phyloP scores from a whole-genome alignment of 64 coral and sea anemone species.

The Trachythela sp. region DNA sequence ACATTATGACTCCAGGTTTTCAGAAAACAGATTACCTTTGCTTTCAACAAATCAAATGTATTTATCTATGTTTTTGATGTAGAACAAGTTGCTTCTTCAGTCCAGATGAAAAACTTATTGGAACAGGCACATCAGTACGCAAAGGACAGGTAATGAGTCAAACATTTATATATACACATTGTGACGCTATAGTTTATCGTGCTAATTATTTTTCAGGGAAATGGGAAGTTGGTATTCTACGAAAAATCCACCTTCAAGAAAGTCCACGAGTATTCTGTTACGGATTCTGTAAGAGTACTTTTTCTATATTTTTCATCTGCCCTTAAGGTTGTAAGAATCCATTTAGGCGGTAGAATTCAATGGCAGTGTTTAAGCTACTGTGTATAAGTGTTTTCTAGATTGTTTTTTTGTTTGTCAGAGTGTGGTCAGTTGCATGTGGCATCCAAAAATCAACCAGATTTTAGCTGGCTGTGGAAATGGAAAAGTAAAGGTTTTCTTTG shows the following conservation, averaged over 20 bases:
- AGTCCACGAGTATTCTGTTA: conserved; percentile 64
- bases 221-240: conserved; percentile 69
- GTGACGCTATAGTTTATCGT: background rate
- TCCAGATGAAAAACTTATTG: conserved; percentile 74
- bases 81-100: conserved; percentile 92
- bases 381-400: background rate
- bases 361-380: too few species aligned
- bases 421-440: conserved; percentile 89
- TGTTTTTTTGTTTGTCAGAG: conserved; percentile 43
- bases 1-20: too few species aligned
- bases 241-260: conserved; percentile 69
- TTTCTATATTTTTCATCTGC: background rate
- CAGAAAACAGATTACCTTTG: too few species aligned
- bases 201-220: conserved; percentile 49
- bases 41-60: background rate
- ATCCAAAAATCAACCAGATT: conserved; percentile 82
- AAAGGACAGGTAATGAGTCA: conserved; percentile 67
- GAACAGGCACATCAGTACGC: conserved; percentile 83
- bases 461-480: conserved; percentile 70
- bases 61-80: background rate
- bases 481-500: conserved; percentile 79
- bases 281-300: conserved; percentile 64
- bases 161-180: too few species aligned
- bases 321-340: background rate
- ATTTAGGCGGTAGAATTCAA: too few species aligned